These are phyloP conservation scores for Ptyas mucosa DNA, from an alignment of 2,113 vertebrate genomes.

Conservation along the genomic window DNA sequence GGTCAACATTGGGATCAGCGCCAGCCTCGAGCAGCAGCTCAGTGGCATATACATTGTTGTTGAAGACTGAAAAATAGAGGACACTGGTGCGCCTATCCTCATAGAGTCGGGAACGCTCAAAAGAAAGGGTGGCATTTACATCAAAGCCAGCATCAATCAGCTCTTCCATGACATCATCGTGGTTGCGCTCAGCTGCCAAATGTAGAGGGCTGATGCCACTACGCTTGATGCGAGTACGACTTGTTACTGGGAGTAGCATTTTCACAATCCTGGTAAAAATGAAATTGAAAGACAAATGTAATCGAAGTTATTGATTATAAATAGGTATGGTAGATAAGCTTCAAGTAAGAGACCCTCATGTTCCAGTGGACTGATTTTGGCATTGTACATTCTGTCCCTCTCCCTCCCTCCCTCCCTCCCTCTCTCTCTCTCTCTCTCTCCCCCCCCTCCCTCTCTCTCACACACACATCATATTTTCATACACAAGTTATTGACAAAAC, in stretches of 20 bases:
- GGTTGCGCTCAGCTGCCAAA: conserved; percentile 84
- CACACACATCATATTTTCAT: neutral
- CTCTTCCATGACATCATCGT: conserved; percentile 76
- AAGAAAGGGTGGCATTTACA: conserved; percentile 82
- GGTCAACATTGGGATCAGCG: conserved; percentile 86
- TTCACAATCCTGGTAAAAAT: conserved; percentile 77
- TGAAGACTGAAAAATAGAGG: conserved; percentile 85
- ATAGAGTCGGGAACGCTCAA: conserved; percentile 78
- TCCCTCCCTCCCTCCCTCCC: no score
- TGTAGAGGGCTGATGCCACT: conserved; percentile 93
- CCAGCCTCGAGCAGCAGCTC: conserved; percentile 81
- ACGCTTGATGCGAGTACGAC: conserved; percentile 75
- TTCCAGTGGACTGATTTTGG: neutral
- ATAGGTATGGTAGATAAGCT: neutral
- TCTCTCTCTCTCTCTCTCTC: fast-evolving
- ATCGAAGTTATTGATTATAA: neutral
- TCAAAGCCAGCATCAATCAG: conserved; percentile 84
- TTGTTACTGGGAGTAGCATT: conserved; percentile 84
- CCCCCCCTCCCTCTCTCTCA: neutral
- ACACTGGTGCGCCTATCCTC: conserved; percentile 86
- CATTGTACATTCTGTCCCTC: no score
- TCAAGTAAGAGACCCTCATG: neutral
- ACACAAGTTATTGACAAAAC: neutral
- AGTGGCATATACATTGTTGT: conserved; percentile 79
- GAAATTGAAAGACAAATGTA: conserved; percentile 12